phyloP scores from a whole-genome alignment of 2,888 invertebrate species.

The Erebia aethiops region DNA sequence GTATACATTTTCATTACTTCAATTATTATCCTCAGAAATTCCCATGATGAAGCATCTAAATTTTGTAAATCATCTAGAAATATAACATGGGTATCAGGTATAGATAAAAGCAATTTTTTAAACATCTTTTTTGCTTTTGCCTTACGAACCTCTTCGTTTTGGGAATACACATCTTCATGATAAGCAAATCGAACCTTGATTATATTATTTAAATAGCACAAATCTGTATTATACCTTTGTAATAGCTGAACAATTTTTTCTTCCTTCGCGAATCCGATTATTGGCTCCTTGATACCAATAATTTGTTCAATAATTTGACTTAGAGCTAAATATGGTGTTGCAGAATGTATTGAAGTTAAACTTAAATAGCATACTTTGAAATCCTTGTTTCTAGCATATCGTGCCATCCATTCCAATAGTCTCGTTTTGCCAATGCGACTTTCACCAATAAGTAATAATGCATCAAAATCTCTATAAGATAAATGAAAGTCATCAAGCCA shows the following conservation, averaged over 20 bases:
- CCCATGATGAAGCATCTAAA: slow-evolving; percentile 74
- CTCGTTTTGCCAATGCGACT: slow-evolving; percentile 83
- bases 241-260: slow-evolving; percentile 64
- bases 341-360: slow-evolving; percentile 71
- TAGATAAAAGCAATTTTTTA: slow-evolving; percentile 58
- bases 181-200: slow-evolving; percentile 80
- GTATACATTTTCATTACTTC: slow-evolving; percentile 61
- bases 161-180: slow-evolving; percentile 63
- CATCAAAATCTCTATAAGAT: slow-evolving; percentile 68
- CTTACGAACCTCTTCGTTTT: slow-evolving; percentile 62
- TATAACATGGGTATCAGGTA: slow-evolving; percentile 61
- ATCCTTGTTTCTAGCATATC: slow-evolving; percentile 56
- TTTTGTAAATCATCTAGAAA: slow-evolving; percentile 79
- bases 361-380: slow-evolving; percentile 55
- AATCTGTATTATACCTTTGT: slow-evolving; percentile 62
- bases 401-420: slow-evolving; percentile 78
- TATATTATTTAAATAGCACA: slow-evolving; percentile 81
- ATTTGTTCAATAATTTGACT: slow-evolving; percentile 73
- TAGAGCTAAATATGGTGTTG: slow-evolving; percentile 67
- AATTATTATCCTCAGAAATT: slow-evolving; percentile 66
- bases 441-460: slow-evolving; percentile 81
- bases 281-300: slow-evolving; percentile 63
- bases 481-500: slow-evolving; percentile 58
- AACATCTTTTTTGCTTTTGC: slow-evolving; percentile 69
- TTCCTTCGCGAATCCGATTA: slow-evolving; percentile 67